These are phyloP conservation scores for Podarcis cretensis DNA, from an alignment of 2,113 vertebrate genomes.

Conservation along the genomic window DNA sequence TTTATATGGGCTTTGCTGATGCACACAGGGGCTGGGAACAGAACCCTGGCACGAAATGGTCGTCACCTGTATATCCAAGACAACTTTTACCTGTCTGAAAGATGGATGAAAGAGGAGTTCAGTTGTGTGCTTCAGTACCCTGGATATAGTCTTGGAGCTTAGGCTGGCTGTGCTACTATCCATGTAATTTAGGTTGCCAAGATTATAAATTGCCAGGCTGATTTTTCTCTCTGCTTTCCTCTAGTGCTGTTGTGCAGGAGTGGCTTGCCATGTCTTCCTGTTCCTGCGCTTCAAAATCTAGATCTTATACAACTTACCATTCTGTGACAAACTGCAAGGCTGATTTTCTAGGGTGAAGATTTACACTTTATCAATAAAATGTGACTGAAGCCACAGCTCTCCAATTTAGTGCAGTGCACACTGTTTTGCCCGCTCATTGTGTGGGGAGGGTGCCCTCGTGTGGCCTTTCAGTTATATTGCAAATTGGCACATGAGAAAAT, in stretches of 20 bases:
- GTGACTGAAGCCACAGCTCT: neutral
- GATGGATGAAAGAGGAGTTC: fast-evolving
- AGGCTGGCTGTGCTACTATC: neutral
- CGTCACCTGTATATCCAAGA: neutral
- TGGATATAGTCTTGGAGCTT: fast-evolving
- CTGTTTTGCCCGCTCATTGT: neutral
- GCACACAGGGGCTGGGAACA: no score
- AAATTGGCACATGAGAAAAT: neutral
- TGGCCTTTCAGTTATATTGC: neutral
- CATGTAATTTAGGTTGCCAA: neutral
- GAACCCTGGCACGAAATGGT: no score
- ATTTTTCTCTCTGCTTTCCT: slow-evolving; percentile 8
- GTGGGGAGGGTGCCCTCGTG: slow-evolving; percentile 13
- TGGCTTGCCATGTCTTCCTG: neutral
- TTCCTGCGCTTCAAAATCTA: neutral
- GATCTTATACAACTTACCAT: neutral
- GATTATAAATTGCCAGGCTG: neutral
- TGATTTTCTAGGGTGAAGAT: slow-evolving; percentile 4
- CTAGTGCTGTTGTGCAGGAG: neutral
- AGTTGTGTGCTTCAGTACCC: fast-evolving
- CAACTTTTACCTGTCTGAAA: neutral
- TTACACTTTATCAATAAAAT: slow-evolving; percentile 5
- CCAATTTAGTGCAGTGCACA: neutral
- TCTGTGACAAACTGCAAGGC: neutral
- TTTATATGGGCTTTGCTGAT: no score